Evolutionary conservation across 1,140 invertebrate species (phyloP).

Genomic region (Euura lappo): DNA sequence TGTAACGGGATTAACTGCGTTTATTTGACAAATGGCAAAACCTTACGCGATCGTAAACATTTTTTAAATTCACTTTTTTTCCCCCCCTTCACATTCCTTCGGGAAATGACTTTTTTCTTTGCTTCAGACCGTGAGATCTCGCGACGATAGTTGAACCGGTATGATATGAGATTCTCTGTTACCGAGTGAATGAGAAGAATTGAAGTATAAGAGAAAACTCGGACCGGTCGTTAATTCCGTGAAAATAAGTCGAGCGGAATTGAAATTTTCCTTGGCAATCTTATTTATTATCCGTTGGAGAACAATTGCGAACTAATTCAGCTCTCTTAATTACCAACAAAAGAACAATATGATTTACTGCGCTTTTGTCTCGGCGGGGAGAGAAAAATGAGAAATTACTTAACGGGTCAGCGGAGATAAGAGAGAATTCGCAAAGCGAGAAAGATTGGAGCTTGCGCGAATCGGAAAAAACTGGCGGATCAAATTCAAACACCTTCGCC

Average conservation of each 20-base stretch:
- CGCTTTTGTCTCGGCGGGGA: slow-evolving; percentile 48
- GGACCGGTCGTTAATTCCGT: background rate
- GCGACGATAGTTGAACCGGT: too few species aligned
- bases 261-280: slow-evolving; percentile 52
- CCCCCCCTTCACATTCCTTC: background rate
- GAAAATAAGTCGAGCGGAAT: slow-evolving; percentile 16
- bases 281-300: slow-evolving; percentile 57
- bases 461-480: background rate
- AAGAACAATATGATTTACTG: slow-evolving; percentile 60
- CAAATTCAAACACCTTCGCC: background rate
- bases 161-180: too few species aligned
- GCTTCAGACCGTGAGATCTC: too few species aligned
- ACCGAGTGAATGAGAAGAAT: background rate
- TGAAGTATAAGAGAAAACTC: background rate
- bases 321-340: slow-evolving; percentile 57
- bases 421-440: slow-evolving; percentile 14
- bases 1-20: slow-evolving; percentile 56
- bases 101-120: background rate
- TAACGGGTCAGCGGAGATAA: slow-evolving; percentile 46
- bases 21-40: slow-evolving; percentile 52
- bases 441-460: background rate
- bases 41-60: background rate
- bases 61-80: slow-evolving; percentile 2
- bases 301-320: slow-evolving; percentile 59
- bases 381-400: slow-evolving; percentile 59